A percentile compares a stretch with the other conserved stretches of the same genome.
These are phyloP conservation scores for Chrysina gloriosa DNA, from an alignment of 2,888 invertebrate species.

Conservation along the genomic window DNA sequence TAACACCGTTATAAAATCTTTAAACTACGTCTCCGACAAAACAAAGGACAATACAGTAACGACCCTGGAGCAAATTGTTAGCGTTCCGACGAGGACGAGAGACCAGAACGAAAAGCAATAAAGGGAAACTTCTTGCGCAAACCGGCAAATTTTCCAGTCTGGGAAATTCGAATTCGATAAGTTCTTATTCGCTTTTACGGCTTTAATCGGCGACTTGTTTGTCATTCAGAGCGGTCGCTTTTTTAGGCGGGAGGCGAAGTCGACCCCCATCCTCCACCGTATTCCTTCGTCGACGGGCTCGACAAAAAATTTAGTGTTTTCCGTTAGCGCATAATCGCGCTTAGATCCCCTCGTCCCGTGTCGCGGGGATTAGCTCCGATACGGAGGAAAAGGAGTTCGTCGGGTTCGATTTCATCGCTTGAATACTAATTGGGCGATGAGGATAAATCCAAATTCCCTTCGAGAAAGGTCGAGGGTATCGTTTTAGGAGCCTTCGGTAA, in stretches of 20 bases:
- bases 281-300: background rate
- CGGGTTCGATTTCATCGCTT: background rate
- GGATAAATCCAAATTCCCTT: constrained; percentile 22
- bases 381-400: background rate
- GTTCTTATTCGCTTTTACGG: constrained; percentile 15
- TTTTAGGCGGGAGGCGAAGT: no score
- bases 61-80: no score
- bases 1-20: no score
- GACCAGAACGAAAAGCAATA: background rate
- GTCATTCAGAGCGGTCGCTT: constrained; percentile 10
- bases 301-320: no score
- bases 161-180: constrained; percentile 29
- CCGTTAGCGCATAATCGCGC: background rate
- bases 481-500: constrained; percentile 18
- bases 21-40: no score
- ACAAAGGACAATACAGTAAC: no score
- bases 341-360: background rate
- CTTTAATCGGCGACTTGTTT: constrained; percentile 26
- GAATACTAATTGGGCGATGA: constrained; percentile 14
- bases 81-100: background rate
- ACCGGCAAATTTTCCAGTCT: constrained; percentile 30
- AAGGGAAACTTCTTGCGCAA: background rate
- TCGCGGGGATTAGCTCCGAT: background rate
- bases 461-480: background rate
- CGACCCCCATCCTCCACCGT: background rate